A percentile compares a stretch with the other conserved stretches of the same genome.
These are phyloP conservation scores for Catostylus mosaicus DNA, from an alignment of 30 jellyfish, hydroid and myxozoan genomes.

Conservation along the genomic window DNA sequence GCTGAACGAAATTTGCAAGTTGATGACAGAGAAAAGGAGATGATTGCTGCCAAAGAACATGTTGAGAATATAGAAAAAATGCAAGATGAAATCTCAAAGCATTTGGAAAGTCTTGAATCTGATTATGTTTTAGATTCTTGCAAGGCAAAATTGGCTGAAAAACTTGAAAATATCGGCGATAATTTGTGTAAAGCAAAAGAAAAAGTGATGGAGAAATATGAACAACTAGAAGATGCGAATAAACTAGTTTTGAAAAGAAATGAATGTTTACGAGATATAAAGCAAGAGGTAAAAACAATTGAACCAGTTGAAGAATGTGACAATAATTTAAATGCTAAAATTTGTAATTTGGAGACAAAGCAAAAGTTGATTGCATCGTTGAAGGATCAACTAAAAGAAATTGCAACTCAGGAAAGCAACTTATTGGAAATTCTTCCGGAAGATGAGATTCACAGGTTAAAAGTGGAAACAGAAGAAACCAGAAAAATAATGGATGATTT, in stretches of 20 bases:
- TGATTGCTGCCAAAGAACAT: neutral
- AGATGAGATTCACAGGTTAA: neutral
- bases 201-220: neutral
- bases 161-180: neutral
- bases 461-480: neutral
- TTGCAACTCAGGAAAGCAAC: neutral
- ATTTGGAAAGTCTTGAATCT: neutral
- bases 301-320: neutral
- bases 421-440: conserved; percentile 1
- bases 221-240: neutral
- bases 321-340: neutral
- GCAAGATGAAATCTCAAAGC: neutral
- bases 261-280: neutral
- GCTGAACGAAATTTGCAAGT: neutral
- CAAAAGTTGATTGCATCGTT: neutral
- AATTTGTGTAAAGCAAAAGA: neutral
- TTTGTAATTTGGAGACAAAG: neutral
- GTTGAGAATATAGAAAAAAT: neutral
- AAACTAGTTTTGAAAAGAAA: neutral
- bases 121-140: neutral
- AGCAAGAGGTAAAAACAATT: neutral
- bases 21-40: neutral
- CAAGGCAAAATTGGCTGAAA: neutral
- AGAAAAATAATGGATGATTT: neutral
- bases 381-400: neutral